Percentiles rank a stretch among this genome's conserved stretches.
phyloP scores from a whole-genome alignment of 2,113 vertebrate species.

The Eretmochelys imbricata region DNA sequence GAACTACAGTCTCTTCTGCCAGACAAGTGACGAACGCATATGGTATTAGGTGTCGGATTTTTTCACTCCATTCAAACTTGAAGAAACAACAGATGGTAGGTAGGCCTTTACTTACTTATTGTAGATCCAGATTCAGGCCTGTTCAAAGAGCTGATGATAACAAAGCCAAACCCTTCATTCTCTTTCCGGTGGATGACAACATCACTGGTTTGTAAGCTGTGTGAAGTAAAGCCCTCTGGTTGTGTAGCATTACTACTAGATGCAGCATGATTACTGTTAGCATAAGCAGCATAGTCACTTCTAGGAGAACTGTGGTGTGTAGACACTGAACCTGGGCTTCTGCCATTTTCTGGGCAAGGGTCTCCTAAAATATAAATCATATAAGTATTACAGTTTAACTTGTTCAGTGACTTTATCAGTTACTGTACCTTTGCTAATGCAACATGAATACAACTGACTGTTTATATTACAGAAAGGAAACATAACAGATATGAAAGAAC shows the following conservation, averaged over 20 bases:
- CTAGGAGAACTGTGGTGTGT: slow-evolving; percentile 97
- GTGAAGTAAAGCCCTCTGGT: slow-evolving; percentile 80
- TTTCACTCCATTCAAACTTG: background rate
- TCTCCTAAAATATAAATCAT: slow-evolving; percentile 83
- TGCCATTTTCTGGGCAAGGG: slow-evolving; percentile 93
- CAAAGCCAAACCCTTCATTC: slow-evolving; percentile 97
- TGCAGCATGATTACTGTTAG: slow-evolving; percentile 85
- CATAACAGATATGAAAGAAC: slow-evolving; percentile 51
- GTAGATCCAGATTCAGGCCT: slow-evolving; percentile 88
- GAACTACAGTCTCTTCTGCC: background rate
- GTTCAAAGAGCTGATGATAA: slow-evolving; percentile 98
- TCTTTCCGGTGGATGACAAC: slow-evolving; percentile 96
- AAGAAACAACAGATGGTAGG: background rate
- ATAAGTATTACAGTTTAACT: background rate
- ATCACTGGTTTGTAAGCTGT: slow-evolving; percentile 88
- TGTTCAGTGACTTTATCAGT: slow-evolving; percentile 2
- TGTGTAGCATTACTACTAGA: slow-evolving; percentile 79
- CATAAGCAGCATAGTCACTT: slow-evolving; percentile 88
- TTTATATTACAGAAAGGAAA: slow-evolving; percentile 8
- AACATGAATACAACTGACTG: slow-evolving; percentile 14
- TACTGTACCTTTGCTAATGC: slow-evolving; percentile 29
- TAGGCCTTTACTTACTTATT: slow-evolving; percentile 84
- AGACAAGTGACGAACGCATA: background rate
- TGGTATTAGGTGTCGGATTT: background rate
- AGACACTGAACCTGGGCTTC: slow-evolving; percentile 92